Evolutionary conservation across 2,797 vertebrate species (phyloP), one percentile per base, ranked within the genome.

Genomic region (Hydrocynus forskahlii): DNA sequence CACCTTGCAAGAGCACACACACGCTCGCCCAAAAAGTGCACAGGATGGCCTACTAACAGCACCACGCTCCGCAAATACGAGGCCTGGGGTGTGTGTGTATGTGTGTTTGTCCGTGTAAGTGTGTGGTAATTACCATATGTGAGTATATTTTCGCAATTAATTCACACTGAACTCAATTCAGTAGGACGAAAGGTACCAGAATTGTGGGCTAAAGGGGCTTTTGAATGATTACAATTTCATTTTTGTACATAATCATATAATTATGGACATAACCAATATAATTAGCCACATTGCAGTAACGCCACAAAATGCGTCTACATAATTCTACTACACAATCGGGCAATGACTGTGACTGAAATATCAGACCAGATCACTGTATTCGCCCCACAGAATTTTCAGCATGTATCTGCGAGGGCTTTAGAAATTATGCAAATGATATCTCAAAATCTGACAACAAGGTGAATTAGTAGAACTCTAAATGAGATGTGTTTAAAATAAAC

Each of bases 1-100:
- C 94, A 94, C 94, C 95, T 95, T 95, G 94, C 75, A 86, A 90
- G 88, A 90, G 89, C 91, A 88, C 87, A 88, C 85, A 40, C 85
- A 80, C 78, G 70, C 74, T 76, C 78, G 71, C 79, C 81, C 83
- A 74, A 84, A 82, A 79, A 87, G 86, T 91, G 90, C 75, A 88
- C 59, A 83, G 82, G 85, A 89, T 85, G 88, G 87, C 84, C 82
- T 84, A 88, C 86, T 88, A 87, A 88, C 84, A 84, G 35, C n/a
- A 63, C 35, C 12, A 59, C 59, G 71, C 84, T 64, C 71, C 69
- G 74, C 85, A 83, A 83, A 81, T 68, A 73, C 75, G 79, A 60
- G 82, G 78, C 75, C 75, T 76, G 75, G 57, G 59, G 69, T n/a
- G n/a, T 9, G 21, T 67, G 71, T 25, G 57, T 85, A 25, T 29